phyloP scores from a whole-genome alignment of 2,888 invertebrate species.

The Apamea crenata region DNA sequence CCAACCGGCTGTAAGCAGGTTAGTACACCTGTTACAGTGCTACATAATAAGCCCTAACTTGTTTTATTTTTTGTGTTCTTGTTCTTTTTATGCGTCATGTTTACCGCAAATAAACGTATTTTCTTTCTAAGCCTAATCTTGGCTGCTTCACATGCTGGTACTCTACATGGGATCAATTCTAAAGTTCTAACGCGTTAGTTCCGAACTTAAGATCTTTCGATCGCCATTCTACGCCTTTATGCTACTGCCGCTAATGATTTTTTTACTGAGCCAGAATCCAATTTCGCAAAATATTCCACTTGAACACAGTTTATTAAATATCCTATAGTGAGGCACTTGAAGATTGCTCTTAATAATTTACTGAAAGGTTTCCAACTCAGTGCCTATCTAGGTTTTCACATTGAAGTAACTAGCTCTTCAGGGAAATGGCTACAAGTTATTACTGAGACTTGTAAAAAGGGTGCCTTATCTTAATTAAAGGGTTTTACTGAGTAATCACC shows the following conservation, averaged over 20 bases:
- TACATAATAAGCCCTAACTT: background rate
- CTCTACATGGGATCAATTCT: too few relatives aligned
- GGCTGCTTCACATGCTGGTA: background rate
- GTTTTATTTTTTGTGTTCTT: too few relatives aligned
- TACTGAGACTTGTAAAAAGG: constrained; percentile 23
- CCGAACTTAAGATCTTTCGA: background rate
- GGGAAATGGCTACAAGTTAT: constrained; percentile 35
- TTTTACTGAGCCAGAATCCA: background rate
- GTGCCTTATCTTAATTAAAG: constrained; percentile 11
- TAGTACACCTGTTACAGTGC: background rate
- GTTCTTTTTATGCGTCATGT: too few relatives aligned
- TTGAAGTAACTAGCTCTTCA: constrained; percentile 26
- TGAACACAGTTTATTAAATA: constrained; percentile 25
- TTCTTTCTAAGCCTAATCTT: background rate
- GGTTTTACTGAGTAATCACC: background rate
- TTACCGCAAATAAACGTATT: too few relatives aligned
- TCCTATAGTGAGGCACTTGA: constrained; percentile 10
- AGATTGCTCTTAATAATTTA: constrained; percentile 36
- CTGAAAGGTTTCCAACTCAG: constrained; percentile 43
- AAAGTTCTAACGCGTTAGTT: background rate
- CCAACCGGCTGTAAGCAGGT: background rate
- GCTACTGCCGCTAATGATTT: background rate
- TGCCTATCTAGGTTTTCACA: constrained; percentile 43
- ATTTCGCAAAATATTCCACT: constrained; percentile 12
- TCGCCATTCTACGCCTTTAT: background rate